Base-by-base conservation (phyloP, 2,888 invertebrate species). In the Blastobasis adustella region DNA sequence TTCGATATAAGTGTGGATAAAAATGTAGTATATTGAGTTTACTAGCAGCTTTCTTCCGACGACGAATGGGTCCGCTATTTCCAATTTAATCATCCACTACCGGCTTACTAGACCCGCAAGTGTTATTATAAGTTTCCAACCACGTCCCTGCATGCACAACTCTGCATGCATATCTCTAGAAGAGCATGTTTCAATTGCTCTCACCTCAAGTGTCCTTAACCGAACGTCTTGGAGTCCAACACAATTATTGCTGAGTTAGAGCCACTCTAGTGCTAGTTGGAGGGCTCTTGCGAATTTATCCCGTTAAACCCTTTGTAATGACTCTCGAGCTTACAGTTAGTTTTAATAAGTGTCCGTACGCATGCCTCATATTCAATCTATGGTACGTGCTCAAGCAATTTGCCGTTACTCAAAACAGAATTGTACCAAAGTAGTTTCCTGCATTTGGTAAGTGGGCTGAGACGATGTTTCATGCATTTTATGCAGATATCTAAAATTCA, bases 401-500 rank as follows among this genome's bases (percentile, higher is more conserved):
- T 60, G 54, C 58, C 61, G 61, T 62, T 57, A 71, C 63, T 69
- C 69, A 72, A 71, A 76, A 73, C 71, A 73, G 69, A 69, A 66
- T 67, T 59, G 58, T 61, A 54, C 51, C 56, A 73, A 23, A 74
- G 74, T 71, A 59, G 62, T 60, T 57, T 57, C 50, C 51, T 52
- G 55, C 40, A 58, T 67, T 64, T 63, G 64, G 64, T 67, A 69
- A 74, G 75, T 72, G 71, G 58, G 68, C 67, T 57, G 59, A 62
- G 68, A 76, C 71, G 58, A 44, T 48, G 43, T 54, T 56, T 58
- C 55, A 63, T 59, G 66, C 61, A 65, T 71, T 71, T 70, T 61
- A 62, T 61, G 66, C 63, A 66, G 67, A 69, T 72, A 74, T 73
- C 79, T 79, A 76, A 82, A 78, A 76, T 76, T 80, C 75, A 65